These are phyloP conservation scores for Peromyscus melanophrys DNA, from an alignment of 2,797 vertebrate species.

Conservation along the genomic window DNA sequence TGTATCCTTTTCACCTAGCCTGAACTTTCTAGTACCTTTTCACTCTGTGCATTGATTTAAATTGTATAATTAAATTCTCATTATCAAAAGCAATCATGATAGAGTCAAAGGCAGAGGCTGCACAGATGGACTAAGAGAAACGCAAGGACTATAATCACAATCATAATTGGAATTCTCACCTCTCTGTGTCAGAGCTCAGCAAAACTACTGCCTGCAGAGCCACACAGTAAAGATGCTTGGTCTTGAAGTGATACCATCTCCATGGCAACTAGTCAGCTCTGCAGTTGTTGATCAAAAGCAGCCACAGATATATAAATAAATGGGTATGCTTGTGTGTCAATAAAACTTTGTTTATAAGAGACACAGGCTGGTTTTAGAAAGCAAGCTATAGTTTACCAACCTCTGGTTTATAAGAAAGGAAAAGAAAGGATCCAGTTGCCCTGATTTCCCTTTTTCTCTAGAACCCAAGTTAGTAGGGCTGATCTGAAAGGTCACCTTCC, in stretches of 20 bases:
- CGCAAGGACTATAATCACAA: constrained; percentile 2
- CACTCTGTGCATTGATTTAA: constrained; percentile 2
- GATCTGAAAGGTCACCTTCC: not conserved
- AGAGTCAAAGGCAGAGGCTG: not conserved
- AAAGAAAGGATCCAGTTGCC: not conserved
- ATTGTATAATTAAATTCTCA: constrained; percentile 16
- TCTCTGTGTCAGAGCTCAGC: not conserved
- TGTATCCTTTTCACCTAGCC: not conserved
- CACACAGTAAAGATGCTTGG: not conserved
- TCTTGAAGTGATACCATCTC: not conserved
- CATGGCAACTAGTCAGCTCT: constrained; percentile 15
- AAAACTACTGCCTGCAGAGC: not conserved
- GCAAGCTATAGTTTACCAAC: not conserved
- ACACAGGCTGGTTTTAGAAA: not conserved
- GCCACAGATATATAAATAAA: not conserved
- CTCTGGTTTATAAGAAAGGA: not conserved
- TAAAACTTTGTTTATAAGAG: constrained; percentile 55
- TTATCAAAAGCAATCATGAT: constrained; percentile 4
- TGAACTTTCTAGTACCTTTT: constrained; percentile 30
- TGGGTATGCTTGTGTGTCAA: not conserved
- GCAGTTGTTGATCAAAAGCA: not conserved
- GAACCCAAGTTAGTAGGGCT: not conserved
- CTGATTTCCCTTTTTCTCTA: not conserved
- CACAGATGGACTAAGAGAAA: constrained; percentile 1
- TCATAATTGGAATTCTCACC: not conserved